Evolutionary conservation across 1,140 invertebrate genomes (phyloP).

Genomic region (Neoseiulus cucumeris): DNA sequence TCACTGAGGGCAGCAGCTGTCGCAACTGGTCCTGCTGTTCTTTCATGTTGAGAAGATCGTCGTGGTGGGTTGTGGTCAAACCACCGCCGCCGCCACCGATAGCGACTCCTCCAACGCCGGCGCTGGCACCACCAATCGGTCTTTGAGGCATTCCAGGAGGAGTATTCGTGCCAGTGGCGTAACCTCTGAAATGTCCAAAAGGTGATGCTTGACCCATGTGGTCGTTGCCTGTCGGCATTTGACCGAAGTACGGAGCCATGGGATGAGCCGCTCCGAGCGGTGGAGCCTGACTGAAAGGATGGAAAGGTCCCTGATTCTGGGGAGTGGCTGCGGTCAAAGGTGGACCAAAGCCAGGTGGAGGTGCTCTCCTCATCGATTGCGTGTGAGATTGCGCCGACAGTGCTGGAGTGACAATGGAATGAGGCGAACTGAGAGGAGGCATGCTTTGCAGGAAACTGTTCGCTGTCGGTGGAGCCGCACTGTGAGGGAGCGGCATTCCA

Average conservation of each 20-base stretch:
- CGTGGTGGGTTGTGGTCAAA: background rate
- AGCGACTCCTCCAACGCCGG: background rate
- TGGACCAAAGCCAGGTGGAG: background rate
- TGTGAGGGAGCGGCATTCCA: background rate
- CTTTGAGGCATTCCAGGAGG: no score
- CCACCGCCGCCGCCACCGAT: background rate
- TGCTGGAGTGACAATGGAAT: no score
- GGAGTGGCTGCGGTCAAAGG: background rate
- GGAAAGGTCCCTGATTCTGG: background rate
- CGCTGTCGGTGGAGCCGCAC: background rate
- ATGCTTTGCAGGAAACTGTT: background rate
- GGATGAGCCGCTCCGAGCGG: background rate
- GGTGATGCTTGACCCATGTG: no score
- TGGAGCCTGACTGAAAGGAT: background rate
- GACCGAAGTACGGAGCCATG: no score
- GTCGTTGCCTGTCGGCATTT: no score
- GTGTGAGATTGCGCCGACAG: no score
- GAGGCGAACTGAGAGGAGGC: no score
- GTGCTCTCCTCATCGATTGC: background rate
- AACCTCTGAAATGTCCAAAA: no score
- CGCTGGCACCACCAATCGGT: background rate
- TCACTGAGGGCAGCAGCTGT: constrained; percentile 8
- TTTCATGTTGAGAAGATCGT: constrained; percentile 10
- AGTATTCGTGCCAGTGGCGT: no score
- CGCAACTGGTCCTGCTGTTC: constrained; percentile 8